Base-by-base conservation (phyloP, 2,113 vertebrate genomes). In the Chaetops frenatus region DNA sequence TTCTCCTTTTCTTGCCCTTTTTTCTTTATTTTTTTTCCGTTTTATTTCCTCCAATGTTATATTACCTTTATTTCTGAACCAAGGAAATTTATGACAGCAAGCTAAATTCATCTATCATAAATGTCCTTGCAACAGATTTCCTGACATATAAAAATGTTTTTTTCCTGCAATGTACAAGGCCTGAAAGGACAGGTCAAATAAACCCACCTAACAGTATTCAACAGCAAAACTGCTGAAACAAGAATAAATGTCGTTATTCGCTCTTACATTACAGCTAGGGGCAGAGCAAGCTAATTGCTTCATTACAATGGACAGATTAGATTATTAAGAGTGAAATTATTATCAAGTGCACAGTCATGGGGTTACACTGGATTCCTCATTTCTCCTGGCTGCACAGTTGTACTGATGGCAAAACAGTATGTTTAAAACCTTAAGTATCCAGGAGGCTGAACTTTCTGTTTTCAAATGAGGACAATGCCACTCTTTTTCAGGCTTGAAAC, bases 251-350 rank as follows among this genome's bases (percentile, higher is more conserved):
- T 65, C 29, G 5, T 84, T 86, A 79, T 95, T 87, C 7, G 1
- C 73, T 89, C 67, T 79, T 61, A 89, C 69, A 72, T 72, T 94
- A 85, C 89, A 92, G 93, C 91, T 91, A 81, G 84, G 48, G 73
- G 86, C 93, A 91, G 31, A 91, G 86, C 45, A 85, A 96, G 71
- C 62, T 95, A 91, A 95, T 95, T 95, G 81, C 91, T 90, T 92
- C 93, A 94, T 96, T 95, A 95, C 74, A 95, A 91, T 80, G 47
- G 87, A 91, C 0, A 1, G 84, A 95, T 95, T 90, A 87, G 73
- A 95, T 95, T 94, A 96, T 95, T 91, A 94, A 70, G 84, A 95
- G 74, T 82, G 93, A 96, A 95, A 94, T 80, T 3, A 93, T 94
- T 94, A 95, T 91, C 70, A 82, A 96, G 89, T 92, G 90, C 65